These are phyloP conservation scores for Astropecten irregularis DNA, from an alignment of 53 echinoderm and acorn worm species.

Conservation along the genomic window DNA sequence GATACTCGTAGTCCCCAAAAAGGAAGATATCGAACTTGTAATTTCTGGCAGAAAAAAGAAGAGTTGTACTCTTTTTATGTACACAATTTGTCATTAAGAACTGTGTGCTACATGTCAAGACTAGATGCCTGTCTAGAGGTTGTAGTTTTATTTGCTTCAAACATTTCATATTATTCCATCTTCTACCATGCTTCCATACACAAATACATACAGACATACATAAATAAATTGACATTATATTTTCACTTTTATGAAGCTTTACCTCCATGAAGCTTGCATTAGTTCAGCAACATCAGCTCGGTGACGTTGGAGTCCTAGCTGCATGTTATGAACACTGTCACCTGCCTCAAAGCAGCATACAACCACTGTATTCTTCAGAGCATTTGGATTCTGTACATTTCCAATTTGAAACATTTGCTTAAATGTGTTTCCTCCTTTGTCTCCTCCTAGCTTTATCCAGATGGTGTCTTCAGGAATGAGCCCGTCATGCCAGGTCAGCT, in stretches of 20 bases:
- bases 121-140: too few species aligned
- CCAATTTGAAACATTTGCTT: slow-evolving; percentile 18
- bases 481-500: background rate
- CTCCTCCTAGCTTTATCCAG: too few species aligned
- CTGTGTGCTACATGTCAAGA: too few species aligned
- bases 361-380: background rate
- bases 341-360: background rate
- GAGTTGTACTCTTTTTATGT: too few species aligned
- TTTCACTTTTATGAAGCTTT: background rate
- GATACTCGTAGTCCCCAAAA: background rate
- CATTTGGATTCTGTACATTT: slow-evolving; percentile 2
- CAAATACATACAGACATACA: too few species aligned
- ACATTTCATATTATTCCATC: too few species aligned
- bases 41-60: background rate
- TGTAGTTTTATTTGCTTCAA: too few species aligned
- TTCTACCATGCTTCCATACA: too few species aligned
- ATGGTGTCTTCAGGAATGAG: background rate
- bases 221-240: background rate
- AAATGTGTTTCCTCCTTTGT: slow-evolving; percentile 6
- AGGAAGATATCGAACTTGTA: background rate
- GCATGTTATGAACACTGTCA: background rate
- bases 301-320: background rate
- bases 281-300: background rate
- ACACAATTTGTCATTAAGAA: too few species aligned
- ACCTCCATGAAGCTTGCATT: background rate